Evolutionary conservation across 1,140 invertebrate species (phyloP).

Genomic region (Drosophila virilis): DNA sequence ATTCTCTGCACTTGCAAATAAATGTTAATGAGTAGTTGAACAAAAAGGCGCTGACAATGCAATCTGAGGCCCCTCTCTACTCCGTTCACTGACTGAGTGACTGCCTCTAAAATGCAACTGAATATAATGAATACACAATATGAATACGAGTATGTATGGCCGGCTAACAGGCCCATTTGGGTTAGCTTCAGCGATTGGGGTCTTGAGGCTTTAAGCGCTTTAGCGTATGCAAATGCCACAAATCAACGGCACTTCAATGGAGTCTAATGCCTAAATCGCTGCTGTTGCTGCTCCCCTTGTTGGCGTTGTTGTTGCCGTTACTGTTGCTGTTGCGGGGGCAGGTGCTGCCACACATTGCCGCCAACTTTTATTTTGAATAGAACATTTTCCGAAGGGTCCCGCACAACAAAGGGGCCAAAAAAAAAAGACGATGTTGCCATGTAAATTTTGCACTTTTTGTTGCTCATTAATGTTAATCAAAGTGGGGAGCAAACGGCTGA

Average conservation of each 20-base stretch:
- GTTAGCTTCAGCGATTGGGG: constrained; percentile 23
- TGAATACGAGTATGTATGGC: constrained; percentile 14
- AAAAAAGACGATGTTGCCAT: constrained; percentile 57
- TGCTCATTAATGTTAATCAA: constrained; percentile 79
- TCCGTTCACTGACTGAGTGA: constrained; percentile 30
- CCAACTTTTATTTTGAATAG: constrained; percentile 65
- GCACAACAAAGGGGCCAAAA: constrained; percentile 51
- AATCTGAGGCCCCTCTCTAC: constrained; percentile 28
- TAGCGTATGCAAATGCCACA: constrained; percentile 56
- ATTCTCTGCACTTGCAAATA: constrained; percentile 79
- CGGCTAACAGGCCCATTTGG: constrained; percentile 21
- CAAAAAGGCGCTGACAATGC: constrained; percentile 76
- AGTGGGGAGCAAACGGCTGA: constrained; percentile 58
- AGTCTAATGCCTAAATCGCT: constrained; percentile 78
- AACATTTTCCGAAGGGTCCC: constrained; percentile 58
- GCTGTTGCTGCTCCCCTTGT: constrained; percentile 47
- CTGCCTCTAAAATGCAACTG: constrained; percentile 55
- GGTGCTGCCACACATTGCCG: constrained; percentile 51
- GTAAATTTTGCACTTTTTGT: constrained; percentile 80
- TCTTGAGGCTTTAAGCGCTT: constrained; percentile 37
- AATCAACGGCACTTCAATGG: constrained; percentile 70
- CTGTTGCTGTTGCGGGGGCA: constrained; percentile 10
- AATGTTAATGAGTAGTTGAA: constrained; percentile 82
- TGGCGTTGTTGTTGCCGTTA: constrained; percentile 1
- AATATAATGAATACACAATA: constrained; percentile 59